Base-by-base conservation (phyloP, 1,140 invertebrate genomes). In the Hirudo medicinalis region DNA sequence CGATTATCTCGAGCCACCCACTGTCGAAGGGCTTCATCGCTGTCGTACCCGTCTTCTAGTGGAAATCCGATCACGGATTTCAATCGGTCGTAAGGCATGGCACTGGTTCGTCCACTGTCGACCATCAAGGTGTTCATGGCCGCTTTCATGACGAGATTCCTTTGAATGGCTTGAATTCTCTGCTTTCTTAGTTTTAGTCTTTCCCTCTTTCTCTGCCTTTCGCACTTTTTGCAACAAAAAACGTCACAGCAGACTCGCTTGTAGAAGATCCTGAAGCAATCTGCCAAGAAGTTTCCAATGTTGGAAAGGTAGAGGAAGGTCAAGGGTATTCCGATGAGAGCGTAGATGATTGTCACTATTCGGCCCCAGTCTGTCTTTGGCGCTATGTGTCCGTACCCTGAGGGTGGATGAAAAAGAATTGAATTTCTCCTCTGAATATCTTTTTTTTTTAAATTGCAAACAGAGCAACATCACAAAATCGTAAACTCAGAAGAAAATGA, bases 371-470 rank as follows among this genome's bases (percentile, higher is more conserved):
- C 85, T 1, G 90, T 92, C 15, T 91, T 91, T 0, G 94, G 93
- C 19, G 91, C 91, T 74, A 96, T 91, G 79, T 97, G 92, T 63
- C 94, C 94, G 81, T 97, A 97, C 72, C 93, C 93, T 94, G 70
- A 63, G 0, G 69, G 63, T 6, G 67, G 49, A 27, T 68, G 57
- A 8, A 74, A 29, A 20, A 54, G 60, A 9, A 69, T n/a, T 57
- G 20, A 25, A 63, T 49, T 63, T 32, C 11, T n/a, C 9, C 0
- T 11, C 57, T 25, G 8, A 8, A 63, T 63, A 25, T 25, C 2
- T 63, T 25, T 63, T 63, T 63, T 15, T 63, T 60, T 22, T 60
- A 8, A 63, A 25, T 63, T 36, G 32, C 32, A 63, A 63, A 25
- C 9, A 49, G 9, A 49, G 43, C 43, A 49, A 49, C 43, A 49